phyloP scores from a whole-genome alignment of 2,113 vertebrate species.

The Forbesichthys agassizii region DNA sequence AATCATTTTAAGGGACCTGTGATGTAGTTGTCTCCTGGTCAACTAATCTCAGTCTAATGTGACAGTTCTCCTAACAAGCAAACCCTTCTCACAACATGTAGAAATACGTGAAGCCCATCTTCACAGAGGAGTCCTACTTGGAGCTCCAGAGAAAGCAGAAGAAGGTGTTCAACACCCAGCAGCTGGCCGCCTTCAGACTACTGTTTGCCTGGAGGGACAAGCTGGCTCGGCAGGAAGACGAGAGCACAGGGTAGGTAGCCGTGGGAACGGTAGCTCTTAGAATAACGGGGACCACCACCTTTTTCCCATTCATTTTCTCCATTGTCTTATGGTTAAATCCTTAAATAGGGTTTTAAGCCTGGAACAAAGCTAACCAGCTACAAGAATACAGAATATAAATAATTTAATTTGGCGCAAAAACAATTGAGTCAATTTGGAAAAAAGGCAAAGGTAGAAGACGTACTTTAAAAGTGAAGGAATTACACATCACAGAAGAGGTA shows the following conservation, averaged over 20 bases:
- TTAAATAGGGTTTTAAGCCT: too few species aligned
- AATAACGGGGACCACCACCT: not conserved
- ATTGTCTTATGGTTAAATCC: too few species aligned
- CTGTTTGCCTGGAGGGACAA: conserved; percentile 94
- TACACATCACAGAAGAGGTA: too few species aligned
- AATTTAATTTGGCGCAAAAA: too few species aligned
- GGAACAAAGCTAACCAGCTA: too few species aligned
- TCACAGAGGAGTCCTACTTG: conserved; percentile 91
- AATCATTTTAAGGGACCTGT: too few species aligned
- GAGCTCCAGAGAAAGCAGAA: conserved; percentile 93
- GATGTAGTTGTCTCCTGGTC: too few species aligned
- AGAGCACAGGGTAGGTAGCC: conserved; percentile 88
- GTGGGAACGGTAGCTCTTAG: conserved; percentile 26
- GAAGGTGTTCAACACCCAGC: conserved; percentile 90
- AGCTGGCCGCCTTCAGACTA: conserved; percentile 88
- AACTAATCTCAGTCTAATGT: not conserved
- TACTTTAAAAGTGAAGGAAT: too few species aligned
- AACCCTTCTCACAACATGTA: conserved; percentile 43
- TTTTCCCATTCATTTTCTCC: too few species aligned
- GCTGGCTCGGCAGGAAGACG: conserved; percentile 88
- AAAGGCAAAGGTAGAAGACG: too few species aligned
- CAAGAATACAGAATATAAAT: too few species aligned
- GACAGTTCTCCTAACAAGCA: conserved; percentile 5
- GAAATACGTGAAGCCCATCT: conserved; percentile 94
- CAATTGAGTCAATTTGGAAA: too few species aligned